Percentiles rank a stretch among this genome's conserved stretches.
phyloP scores from a whole-genome alignment of 2,113 vertebrate species.

The Corythaeola cristata region DNA sequence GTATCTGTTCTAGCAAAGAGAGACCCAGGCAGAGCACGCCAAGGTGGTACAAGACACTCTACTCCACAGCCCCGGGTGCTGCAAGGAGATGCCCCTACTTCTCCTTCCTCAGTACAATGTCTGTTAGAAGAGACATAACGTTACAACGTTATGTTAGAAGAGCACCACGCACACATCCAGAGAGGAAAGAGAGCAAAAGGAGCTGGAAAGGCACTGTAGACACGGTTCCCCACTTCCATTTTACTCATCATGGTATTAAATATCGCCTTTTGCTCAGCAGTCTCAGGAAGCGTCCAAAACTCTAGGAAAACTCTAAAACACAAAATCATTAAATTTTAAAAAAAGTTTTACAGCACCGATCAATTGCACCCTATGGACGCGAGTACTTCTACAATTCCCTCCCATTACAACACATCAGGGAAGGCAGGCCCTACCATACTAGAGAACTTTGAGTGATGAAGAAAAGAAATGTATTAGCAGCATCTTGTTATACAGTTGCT shows the following conservation, averaged over 20 bases:
- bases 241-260: not conserved
- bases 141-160: not conserved
- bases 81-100: no score
- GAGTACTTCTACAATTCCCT: not conserved
- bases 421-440: not conserved
- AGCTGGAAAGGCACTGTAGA: not conserved
- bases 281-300: not conserved
- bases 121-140: no score
- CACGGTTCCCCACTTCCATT: not conserved
- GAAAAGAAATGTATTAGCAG: not conserved
- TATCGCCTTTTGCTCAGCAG: not conserved
- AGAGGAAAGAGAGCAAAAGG: not conserved
- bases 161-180: not conserved
- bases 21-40: not conserved
- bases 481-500: not conserved
- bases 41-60: no score
- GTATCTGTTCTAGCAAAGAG: not conserved
- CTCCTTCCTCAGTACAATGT: not conserved
- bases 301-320: not conserved
- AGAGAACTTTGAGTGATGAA: not conserved
- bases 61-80: not conserved
- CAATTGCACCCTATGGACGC: not conserved
- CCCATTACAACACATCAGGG: accelerated
- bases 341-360: not conserved
- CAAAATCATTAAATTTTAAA: not conserved